Percentiles rank a stretch among this genome's conserved stretches.
phyloP scores from a whole-genome alignment of 2,797 vertebrate genomes.

The Falco cherrug region DNA sequence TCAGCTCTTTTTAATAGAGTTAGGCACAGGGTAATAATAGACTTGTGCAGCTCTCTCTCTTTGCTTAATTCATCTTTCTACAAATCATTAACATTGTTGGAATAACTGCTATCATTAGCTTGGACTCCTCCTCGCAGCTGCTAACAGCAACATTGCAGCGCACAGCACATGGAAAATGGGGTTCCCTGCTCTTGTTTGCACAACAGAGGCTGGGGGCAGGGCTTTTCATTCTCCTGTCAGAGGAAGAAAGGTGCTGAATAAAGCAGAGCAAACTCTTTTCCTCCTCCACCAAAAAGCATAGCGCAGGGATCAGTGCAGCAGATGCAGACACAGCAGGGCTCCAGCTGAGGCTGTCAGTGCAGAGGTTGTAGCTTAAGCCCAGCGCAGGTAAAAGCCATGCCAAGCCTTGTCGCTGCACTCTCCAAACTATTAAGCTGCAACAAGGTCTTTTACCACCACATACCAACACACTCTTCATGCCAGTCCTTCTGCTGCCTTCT shows the following conservation, averaged over 20 bases:
- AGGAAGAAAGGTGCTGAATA: background rate
- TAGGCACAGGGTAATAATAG: constrained; percentile 70
- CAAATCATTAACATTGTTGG: constrained; percentile 76
- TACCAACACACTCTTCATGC: too few species aligned
- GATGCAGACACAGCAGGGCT: background rate
- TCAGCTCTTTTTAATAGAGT: constrained; percentile 78
- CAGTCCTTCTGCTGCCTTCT: too few species aligned
- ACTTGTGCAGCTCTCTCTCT: constrained; percentile 63
- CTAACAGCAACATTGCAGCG: background rate
- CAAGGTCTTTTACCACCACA: too few species aligned
- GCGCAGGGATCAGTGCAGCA: background rate
- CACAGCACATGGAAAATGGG: background rate
- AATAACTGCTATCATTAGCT: constrained; percentile 73
- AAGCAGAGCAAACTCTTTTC: background rate
- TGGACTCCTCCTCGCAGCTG: constrained; percentile 16
- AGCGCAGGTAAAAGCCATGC: background rate
- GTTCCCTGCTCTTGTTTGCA: background rate
- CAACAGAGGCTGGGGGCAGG: background rate
- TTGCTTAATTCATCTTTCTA: constrained; percentile 75
- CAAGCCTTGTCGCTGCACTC: too few species aligned
- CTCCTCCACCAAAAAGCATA: background rate
- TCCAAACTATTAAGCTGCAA: too few species aligned
- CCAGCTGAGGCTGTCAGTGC: background rate
- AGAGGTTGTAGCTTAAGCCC: background rate
- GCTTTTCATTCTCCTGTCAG: background rate